Conservation (phyloP, 2,888 invertebrate species). For the Nycteola revayana region DNA sequence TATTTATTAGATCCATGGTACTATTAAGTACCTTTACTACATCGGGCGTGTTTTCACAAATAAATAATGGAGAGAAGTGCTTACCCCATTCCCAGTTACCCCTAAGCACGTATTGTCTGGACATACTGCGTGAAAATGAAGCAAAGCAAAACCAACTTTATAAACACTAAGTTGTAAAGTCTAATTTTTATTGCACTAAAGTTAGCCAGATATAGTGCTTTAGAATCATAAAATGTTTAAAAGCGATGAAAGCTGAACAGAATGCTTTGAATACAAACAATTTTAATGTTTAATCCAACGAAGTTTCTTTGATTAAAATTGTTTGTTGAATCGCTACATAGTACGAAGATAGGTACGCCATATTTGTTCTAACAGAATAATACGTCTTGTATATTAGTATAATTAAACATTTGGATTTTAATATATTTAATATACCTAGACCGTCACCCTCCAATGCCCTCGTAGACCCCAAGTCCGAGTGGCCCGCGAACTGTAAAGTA, state of each 20-base stretch:
- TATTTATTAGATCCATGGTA: neutral
- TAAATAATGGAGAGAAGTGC: conserved; percentile 32
- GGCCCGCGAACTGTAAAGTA: no score
- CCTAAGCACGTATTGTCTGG: conserved; percentile 16
- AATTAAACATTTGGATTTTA: no score
- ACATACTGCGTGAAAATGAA: conserved; percentile 1
- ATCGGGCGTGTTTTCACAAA: conserved; percentile 31
- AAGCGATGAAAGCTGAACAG: conserved; percentile 4
- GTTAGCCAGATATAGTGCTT: neutral
- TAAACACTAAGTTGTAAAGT: neutral
- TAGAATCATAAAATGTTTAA: conserved; percentile 7
- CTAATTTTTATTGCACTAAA: conserved; percentile 1
- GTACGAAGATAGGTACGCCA: no score
- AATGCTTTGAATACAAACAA: conserved; percentile 4
- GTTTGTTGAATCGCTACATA: no score
- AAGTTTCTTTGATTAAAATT: no score
- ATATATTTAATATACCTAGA: no score
- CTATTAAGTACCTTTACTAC: conserved; percentile 19
- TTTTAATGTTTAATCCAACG: neutral
- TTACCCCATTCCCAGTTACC: conserved; percentile 25
- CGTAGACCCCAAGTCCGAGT: no score
- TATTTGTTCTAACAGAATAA: no score
- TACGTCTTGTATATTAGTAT: no score
- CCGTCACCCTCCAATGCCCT: no score
- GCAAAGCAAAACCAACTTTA: conserved; percentile 3